A percentile compares a stretch with the other conserved stretches of the same genome.
phyloP scores from a whole-genome alignment of 2,113 vertebrate species.

The Galemys pyrenaicus region DNA sequence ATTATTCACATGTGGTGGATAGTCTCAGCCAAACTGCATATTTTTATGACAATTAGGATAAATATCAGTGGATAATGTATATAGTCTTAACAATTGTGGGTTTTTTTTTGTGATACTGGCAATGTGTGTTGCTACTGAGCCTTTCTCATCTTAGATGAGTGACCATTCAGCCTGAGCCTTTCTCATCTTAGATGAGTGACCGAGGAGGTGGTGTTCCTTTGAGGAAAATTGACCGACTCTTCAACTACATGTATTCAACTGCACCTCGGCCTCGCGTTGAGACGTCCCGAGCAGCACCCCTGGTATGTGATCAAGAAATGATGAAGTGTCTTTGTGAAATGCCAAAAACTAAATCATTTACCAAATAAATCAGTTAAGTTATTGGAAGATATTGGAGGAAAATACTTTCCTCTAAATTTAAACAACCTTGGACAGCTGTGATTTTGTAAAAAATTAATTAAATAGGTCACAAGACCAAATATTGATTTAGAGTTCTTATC shows the following conservation, averaged over 20 bases:
- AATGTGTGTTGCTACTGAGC: not conserved
- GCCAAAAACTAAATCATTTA: not conserved
- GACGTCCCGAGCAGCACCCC: conserved; percentile 90
- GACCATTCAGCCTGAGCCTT: not conserved
- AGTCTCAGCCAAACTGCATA: not conserved
- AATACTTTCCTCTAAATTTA: not conserved
- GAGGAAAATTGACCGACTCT: conserved; percentile 96
- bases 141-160: no score
- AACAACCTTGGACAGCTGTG: not conserved
- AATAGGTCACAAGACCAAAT: not conserved
- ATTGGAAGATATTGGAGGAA: not conserved
- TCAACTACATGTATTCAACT: conserved; percentile 98
- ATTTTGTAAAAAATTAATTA: conserved; percentile 28
- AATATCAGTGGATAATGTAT: not conserved
- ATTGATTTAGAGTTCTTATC: not conserved
- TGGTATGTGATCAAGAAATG: conserved; percentile 87
- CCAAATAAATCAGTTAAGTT: not conserved
- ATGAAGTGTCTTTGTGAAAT: not conserved
- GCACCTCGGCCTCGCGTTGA: conserved; percentile 93
- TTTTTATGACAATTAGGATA: conserved; percentile 42
- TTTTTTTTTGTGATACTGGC: not conserved
- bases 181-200: conserved; percentile 91
- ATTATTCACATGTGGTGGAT: not conserved
- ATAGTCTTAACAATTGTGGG: no score
- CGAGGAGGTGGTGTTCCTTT: conserved; percentile 96